phyloP scores from a whole-genome alignment of 1,140 invertebrate species.

The Monomorium pharaonis region DNA sequence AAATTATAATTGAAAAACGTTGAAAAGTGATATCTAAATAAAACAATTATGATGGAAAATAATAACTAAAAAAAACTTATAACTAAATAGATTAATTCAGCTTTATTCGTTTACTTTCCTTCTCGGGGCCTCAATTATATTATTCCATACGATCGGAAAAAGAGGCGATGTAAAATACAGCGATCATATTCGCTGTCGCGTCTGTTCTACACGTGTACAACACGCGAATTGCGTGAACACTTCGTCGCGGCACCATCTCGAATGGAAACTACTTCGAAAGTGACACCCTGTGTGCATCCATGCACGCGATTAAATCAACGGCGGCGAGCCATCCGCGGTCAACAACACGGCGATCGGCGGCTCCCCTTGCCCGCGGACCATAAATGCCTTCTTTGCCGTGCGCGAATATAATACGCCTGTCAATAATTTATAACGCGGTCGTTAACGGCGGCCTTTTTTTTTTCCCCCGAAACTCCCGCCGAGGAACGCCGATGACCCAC shows the following conservation, averaged over 20 bases:
- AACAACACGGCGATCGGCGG: conserved; percentile 31
- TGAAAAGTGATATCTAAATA: neutral
- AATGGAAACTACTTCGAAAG: conserved; percentile 41
- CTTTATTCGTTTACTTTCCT: neutral
- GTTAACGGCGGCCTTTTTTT: conserved; percentile 64
- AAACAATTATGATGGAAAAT: neutral
- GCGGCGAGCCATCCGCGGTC: conserved; percentile 14
- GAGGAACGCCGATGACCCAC: neutral
- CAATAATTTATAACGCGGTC: conserved; percentile 76
- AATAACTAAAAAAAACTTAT: neutral
- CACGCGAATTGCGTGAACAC: neutral
- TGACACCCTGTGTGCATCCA: conserved; percentile 43
- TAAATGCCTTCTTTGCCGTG: conserved; percentile 56
- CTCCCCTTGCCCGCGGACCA: conserved; percentile 44
- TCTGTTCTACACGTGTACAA: neutral
- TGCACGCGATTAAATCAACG: conserved; percentile 39
- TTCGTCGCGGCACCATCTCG: conserved; percentile 1
- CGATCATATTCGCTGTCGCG: neutral
- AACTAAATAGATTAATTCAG: neutral
- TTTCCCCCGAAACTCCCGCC: too few species aligned
- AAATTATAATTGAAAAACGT: neutral
- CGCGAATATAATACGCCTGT: conserved; percentile 70
- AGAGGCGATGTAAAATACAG: neutral
- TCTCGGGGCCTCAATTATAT: neutral
- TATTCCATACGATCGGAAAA: neutral